These are phyloP conservation scores for Lepus oiostolus DNA, from an alignment of 2,797 vertebrate species.

Conservation along the genomic window DNA sequence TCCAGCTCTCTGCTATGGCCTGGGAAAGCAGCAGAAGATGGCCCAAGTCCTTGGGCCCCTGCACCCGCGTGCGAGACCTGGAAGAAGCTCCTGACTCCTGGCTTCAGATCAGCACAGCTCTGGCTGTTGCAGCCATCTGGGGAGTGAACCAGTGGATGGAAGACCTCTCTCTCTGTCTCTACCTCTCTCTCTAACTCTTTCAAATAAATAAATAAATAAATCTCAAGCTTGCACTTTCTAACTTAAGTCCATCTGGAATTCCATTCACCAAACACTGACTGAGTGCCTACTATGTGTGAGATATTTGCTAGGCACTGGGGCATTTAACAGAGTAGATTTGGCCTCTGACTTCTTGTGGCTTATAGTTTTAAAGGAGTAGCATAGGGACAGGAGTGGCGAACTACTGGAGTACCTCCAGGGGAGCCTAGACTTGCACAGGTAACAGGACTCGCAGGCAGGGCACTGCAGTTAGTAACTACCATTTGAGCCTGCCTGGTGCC, in stretches of 20 bases:
- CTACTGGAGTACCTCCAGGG: background rate
- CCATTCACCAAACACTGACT: background rate
- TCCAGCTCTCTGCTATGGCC: no score
- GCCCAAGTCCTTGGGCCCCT: no score
- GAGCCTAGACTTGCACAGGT: background rate
- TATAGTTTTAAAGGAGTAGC: no score
- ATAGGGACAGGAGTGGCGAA: background rate
- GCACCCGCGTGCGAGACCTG: no score
- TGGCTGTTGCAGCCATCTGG: no score
- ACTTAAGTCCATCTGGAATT: background rate
- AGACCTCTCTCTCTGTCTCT: no score
- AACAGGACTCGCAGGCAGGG: background rate
- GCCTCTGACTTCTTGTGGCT: background rate
- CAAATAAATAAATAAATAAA: no score
- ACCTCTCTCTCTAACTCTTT: no score
- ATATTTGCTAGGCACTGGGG: background rate
- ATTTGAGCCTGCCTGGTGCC: background rate
- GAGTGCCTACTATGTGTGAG: background rate
- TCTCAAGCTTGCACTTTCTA: background rate
- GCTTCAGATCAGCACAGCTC: no score
- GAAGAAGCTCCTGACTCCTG: no score
- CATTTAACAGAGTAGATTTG: background rate
- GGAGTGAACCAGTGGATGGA: no score
- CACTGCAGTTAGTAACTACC: background rate
- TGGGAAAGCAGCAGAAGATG: no score